Base-by-base conservation (phyloP, 1,140 invertebrate species). In the Drosophila asahinai region DNA sequence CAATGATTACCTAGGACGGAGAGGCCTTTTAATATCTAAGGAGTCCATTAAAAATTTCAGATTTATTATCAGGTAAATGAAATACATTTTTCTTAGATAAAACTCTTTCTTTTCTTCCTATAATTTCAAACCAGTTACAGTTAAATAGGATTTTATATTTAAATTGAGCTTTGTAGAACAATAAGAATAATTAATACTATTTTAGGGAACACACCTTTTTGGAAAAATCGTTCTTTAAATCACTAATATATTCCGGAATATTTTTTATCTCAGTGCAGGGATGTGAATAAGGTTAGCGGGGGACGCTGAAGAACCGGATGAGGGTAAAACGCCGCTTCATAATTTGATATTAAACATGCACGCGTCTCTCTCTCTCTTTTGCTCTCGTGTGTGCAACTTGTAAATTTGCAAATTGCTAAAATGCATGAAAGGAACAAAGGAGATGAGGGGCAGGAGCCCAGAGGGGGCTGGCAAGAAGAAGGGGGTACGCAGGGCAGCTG, bases 341-440 rank as follows among this genome's bases (percentile, higher is more conserved):
- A 87, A 87, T 87, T 87, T 83, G 81, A 81, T 89, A 87, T 87
- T 83, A 87, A 87, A 87, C 84, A 87, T 87, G 84, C 84, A 83
- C 64, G 63, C 75, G 74, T 60, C 17, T 40, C 54, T 33, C 17
- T 40, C 54, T 33, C 36, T 59, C 70, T 42, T 15, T 73, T 60
- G 5, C 54, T 19, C 71, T 19, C 43, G 59, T 77, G 70, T 65
- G 76, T 89, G 77, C 77, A 87, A 84, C 84, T 89, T 89, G 84
- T 89, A 89, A 89, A 90, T 89, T 89, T 89, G 84, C 86, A 89
- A 89, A 89, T 89, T 89, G 84, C 84, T 81, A 72, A 89, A 83
- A 87, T 68, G 77, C 84, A 84, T 81, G 84, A 87, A 77, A 83
- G 83, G 61, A 71, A 65, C 61, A 55, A 81, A 66, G 47, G 33